Evolutionary conservation across 1,140 invertebrate species (phyloP), one percentile per base, ranked within the genome.

Genomic region (Drosophila lacertosa): DNA sequence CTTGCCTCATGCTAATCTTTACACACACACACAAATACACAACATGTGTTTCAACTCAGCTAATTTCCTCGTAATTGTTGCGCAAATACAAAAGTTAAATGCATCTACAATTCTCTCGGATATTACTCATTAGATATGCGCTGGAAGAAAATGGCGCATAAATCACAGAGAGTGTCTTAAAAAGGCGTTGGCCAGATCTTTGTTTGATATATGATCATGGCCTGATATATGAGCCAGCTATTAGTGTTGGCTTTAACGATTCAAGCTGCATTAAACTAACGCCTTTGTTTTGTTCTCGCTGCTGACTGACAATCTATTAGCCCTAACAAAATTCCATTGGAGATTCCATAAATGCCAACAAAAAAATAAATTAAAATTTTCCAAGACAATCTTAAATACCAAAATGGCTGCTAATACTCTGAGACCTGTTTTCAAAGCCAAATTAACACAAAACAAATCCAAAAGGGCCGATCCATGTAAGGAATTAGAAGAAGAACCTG

Each of bases 181-280:
- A 22, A 33, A 66, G 63, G 63, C 63, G 63, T 66, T 66, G 29
- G n/a, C n/a, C n/a, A n/a, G n/a, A n/a, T n/a, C 33, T 37, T 7
- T 29, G 35, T 13, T 54, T 54, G 51, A 64, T 45, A 35, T 64
- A 64, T 54, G 62, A 64, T 64, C 62, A 55, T 16, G n/a, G 62
- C 10, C 37, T 83, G 79, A 82, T 82, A 72, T 75, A 83, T 75
- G 71, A 78, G 65, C 22, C 39, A 60, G 69, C 78, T 58, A 77
- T 81, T 82, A 66, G 78, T 58, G 64, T 48, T 59, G 73, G 59
- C 68, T 82, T 77, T 82, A 81, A 82, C 77, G 78, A 82, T 66
- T 65, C 57, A 33, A 39, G 33, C 58, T 24, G 15, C n/a, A 26
- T 32, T 20, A 15, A 39, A 22, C 44, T 40, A 9, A 15, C 10